Base-by-base conservation (phyloP, 2,888 invertebrate genomes). In the Drosophila sordidula region DNA sequence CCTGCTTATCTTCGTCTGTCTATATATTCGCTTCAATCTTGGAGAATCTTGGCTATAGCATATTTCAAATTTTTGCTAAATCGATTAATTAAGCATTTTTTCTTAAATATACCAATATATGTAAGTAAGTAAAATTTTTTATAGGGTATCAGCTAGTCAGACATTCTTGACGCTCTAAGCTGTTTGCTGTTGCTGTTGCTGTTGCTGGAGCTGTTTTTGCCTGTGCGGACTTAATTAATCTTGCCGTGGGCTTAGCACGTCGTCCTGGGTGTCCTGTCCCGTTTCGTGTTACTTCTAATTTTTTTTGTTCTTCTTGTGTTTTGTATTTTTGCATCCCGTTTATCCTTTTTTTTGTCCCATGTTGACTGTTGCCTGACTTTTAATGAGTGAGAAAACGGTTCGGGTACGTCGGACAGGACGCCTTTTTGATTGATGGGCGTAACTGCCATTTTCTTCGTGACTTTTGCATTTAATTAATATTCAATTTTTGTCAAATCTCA, bases 231-330 rank as follows among this genome's bases (percentile, higher is more conserved):
- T 83, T 83, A 83, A 83, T 83, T 83, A 83, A 88, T 83, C 83
- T 83, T 86, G 83, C 87, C 84, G 74, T 72, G 70, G 77, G 83
- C 88, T 86, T 88, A 83, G 80, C 77, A 80, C 77, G 74, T 85
- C 80, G 65, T 74, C 71, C 79, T 75, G 67, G 44, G 57, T 64
- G 73, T 80, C 62, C 77, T 57, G 63, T 72, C 68, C 57, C 54
- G 51, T 58, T 67, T 78, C 59, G 63, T 78, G 54, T 71, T 71
- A 51, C 63, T 57, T 62, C n/a, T 22, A 25, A 46, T 38, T 32
- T 22, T 34, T 44, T 54, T 57, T 39, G 22, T 6, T 12, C 34
- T 42, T 34, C 2, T 42, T 55, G 11, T 62, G 9, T 42, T 61
- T 50, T 41, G 11, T 29, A 29, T 22, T 12, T 49, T 41, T 46